phyloP scores from a whole-genome alignment of 2,888 invertebrate genomes.

The Uloborus plumipes region DNA sequence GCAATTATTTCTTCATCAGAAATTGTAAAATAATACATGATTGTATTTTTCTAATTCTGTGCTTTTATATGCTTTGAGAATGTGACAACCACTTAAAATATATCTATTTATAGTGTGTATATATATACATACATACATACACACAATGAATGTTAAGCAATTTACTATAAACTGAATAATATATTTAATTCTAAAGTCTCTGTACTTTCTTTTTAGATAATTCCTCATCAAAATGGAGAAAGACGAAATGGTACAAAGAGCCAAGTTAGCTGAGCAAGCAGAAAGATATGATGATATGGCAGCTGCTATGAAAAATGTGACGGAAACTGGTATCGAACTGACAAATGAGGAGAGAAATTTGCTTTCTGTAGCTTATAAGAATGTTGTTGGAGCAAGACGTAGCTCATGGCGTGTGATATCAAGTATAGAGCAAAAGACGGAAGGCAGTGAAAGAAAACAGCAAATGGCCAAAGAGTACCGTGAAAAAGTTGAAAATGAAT shows the following conservation, averaged over 20 bases:
- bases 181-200: not conserved
- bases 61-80: too few species aligned
- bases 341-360: constrained; percentile 98
- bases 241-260: constrained; percentile 98
- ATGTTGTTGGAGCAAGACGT: constrained; percentile 96
- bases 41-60: too few species aligned
- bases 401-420: constrained; percentile 99
- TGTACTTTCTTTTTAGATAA: not conserved
- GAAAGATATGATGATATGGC: constrained; percentile 92
- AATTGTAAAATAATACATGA: too few species aligned
- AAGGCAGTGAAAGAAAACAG: constrained; percentile 93
- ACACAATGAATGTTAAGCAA: too few species aligned
- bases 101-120: too few species aligned
- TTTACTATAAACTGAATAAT: too few species aligned
- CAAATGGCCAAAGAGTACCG: constrained; percentile 99
- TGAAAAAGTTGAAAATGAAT: constrained; percentile 99
- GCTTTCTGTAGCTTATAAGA: constrained; percentile 98
- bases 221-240: constrained; percentile 79
- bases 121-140: too few species aligned
- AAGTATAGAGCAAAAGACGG: constrained; percentile 98
- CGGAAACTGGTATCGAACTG: constrained; percentile 94
- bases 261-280: constrained; percentile 99
- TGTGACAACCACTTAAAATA: too few species aligned
- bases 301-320: constrained; percentile 97
- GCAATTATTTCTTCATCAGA: too few species aligned